Evolutionary conservation across 2,888 invertebrate genomes (phyloP).

Genomic region (Nymphalis urticae): DNA sequence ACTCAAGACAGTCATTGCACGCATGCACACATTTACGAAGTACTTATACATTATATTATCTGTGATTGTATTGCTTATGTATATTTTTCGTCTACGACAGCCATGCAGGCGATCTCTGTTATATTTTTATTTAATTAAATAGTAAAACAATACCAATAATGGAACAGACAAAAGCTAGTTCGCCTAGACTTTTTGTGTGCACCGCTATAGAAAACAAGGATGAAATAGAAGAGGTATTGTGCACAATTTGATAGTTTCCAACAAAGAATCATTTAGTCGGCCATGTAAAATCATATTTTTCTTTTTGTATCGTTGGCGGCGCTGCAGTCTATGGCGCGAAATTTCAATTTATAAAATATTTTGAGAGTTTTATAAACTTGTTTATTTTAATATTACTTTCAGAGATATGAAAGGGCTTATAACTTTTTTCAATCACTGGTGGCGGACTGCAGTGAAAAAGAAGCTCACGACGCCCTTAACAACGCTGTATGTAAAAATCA

Average conservation of each 20-base stretch:
- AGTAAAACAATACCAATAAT: conserved; percentile 77
- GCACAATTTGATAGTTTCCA: conserved; percentile 73
- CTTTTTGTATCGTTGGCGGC: conserved; percentile 73
- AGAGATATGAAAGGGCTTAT: conserved; percentile 95
- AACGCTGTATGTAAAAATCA: conserved; percentile 95
- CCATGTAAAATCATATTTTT: conserved; percentile 75
- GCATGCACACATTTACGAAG: conserved; percentile 33
- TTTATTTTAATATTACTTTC: conserved; percentile 56
- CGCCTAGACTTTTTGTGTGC: conserved; percentile 90
- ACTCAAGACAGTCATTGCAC: conserved; percentile 35
- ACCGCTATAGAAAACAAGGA: conserved; percentile 93
- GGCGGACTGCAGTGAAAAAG: conserved; percentile 93
- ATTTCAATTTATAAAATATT: conserved; percentile 56
- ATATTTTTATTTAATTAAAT: conserved; percentile 82
- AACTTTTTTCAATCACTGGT: conserved; percentile 88
- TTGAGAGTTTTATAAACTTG: conserved; percentile 39
- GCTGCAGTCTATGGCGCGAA: conserved; percentile 73
- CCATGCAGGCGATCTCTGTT: conserved; percentile 83
- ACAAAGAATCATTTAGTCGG: conserved; percentile 79
- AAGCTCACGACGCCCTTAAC: conserved; percentile 95
- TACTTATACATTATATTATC: conserved; percentile 50
- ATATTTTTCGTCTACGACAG: conserved; percentile 82
- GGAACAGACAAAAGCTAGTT: conserved; percentile 82
- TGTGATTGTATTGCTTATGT: conserved; percentile 77
- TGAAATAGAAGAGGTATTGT: conserved; percentile 93